phyloP scores from a whole-genome alignment of 2,113 vertebrate genomes.

The Anas platyrhynchos region DNA sequence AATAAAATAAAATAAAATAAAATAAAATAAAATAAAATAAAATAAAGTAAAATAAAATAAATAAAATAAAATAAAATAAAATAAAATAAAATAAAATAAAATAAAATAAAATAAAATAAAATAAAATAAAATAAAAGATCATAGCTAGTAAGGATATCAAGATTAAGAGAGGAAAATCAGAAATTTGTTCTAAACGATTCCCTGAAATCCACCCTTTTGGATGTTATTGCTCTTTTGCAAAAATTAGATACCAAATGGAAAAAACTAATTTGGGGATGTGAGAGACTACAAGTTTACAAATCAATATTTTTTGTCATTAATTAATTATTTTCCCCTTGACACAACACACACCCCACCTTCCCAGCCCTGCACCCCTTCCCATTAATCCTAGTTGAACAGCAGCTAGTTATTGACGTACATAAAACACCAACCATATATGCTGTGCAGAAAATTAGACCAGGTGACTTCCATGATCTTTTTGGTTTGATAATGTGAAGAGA shows the following conservation, averaged over 20 bases:
- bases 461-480: rapidly evolving
- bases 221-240: not conserved
- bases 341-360: no score
- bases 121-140: no score
- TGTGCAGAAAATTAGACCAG: not conserved
- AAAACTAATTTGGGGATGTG: not conserved
- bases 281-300: not conserved
- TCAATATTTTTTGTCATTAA: not conserved
- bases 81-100: no score
- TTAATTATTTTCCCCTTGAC: not conserved
- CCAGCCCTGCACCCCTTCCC: not conserved
- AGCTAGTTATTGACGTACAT: not conserved
- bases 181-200: not conserved
- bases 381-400: not conserved
- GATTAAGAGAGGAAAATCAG: not conserved
- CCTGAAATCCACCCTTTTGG: not conserved
- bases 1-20: no score
- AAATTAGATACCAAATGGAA: not conserved
- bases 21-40: no score
- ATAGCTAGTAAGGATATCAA: not conserved
- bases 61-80: no score
- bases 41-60: no score
- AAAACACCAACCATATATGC: not conserved
- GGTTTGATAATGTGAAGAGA: not conserved
- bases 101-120: no score